Percentiles rank a stretch among this genome's conserved stretches.
Conservation (phyloP, 2,113 vertebrate genomes). For the Pelmatolapia mariae region DNA sequence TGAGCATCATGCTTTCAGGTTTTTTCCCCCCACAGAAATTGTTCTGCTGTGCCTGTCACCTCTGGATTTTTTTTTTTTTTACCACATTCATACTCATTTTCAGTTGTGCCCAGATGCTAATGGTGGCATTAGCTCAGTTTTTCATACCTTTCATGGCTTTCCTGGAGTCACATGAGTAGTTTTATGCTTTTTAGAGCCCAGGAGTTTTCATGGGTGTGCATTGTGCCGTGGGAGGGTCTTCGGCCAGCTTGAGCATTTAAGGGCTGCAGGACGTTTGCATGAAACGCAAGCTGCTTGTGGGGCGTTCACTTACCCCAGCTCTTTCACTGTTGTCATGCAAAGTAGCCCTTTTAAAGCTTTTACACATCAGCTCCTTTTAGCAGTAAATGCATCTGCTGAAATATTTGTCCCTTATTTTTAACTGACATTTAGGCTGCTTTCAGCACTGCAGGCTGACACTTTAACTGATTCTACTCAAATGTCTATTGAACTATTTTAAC, state of each 20-base stretch:
- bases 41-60: background rate
- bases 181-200: background rate
- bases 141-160: background rate
- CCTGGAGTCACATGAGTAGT: background rate
- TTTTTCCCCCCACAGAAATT: background rate
- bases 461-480: background rate
- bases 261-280: background rate
- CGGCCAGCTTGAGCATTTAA: background rate
- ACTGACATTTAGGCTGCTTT: background rate
- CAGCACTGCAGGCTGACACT: background rate
- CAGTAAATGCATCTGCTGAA: background rate
- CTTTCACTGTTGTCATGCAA: background rate
- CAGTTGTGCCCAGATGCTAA: background rate
- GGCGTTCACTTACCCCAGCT: background rate
- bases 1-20: background rate
- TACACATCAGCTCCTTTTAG: background rate
- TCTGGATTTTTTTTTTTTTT: background rate
- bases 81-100: background rate
- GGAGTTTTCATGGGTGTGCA: background rate
- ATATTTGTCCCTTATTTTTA: background rate
- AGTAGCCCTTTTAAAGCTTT: background rate
- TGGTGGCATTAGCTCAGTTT: background rate
- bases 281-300: background rate
- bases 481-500: background rate
- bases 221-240: background rate